These are phyloP conservation scores for Drosophila ananassae DNA, from an alignment of 1,140 invertebrate genomes.

Conservation along the genomic window DNA sequence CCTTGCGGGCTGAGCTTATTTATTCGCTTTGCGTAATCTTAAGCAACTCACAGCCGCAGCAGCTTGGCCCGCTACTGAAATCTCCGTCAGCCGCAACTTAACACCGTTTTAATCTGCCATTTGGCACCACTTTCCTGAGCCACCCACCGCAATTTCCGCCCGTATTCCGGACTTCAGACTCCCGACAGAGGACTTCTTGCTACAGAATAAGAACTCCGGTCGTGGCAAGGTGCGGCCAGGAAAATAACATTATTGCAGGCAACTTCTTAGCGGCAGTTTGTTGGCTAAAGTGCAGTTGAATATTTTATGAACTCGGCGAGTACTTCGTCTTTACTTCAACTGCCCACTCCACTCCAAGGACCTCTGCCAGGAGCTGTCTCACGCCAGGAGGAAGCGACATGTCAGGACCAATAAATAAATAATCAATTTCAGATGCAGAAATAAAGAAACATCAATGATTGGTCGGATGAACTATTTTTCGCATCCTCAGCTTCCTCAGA, in stretches of 20 bases:
- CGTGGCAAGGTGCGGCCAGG: constrained; percentile 53
- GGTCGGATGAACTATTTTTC: not conserved
- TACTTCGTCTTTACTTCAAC: constrained; percentile 68
- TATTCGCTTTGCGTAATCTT: constrained; percentile 55
- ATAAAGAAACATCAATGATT: constrained; percentile 2
- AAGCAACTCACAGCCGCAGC: constrained; percentile 47
- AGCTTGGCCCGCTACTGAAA: constrained; percentile 38
- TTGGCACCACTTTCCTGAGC: constrained; percentile 70
- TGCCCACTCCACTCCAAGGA: constrained; percentile 28
- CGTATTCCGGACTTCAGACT: constrained; percentile 13
- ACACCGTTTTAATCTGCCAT: constrained; percentile 79
- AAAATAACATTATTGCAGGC: constrained; percentile 76
- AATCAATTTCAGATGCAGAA: constrained; percentile 39
- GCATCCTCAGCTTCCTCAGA: not conserved
- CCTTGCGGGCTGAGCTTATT: constrained; percentile 54
- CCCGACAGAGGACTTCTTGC: not conserved
- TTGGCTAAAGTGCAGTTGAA: constrained; percentile 74
- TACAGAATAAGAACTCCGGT: constrained; percentile 13
- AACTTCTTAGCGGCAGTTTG: constrained; percentile 79
- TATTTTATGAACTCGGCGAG: constrained; percentile 79
- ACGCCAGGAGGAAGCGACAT: constrained; percentile 19
- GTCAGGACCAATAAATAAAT: constrained; percentile 61
- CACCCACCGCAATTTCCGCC: constrained; percentile 53
- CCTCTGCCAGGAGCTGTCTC: constrained; percentile 43
- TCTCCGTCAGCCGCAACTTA: constrained; percentile 64